These are phyloP conservation scores for Drosophila parvula DNA, from an alignment of 1,140 invertebrate species.

Conservation along the genomic window DNA sequence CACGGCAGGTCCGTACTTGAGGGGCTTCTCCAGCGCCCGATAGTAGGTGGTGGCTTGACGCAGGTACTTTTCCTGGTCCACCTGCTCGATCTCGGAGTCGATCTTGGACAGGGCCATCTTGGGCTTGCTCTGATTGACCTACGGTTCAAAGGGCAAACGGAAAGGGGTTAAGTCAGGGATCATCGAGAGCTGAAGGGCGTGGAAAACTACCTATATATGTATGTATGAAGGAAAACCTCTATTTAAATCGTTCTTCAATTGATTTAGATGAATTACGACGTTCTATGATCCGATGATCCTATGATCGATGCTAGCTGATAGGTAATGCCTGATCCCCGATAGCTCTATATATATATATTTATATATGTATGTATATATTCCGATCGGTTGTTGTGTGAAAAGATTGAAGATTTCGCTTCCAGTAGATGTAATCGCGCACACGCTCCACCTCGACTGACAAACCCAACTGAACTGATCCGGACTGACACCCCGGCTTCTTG, in stretches of 20 bases:
- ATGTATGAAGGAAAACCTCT: constrained; percentile 1
- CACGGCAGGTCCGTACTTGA: constrained; percentile 78
- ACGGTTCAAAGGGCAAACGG: background rate
- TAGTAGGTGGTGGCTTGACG: constrained; percentile 78
- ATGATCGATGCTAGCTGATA: constrained; percentile 35
- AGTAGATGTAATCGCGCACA: constrained; percentile 39
- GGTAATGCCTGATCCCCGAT: constrained; percentile 20
- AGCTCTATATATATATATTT: background rate
- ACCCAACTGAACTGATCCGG: constrained; percentile 24
- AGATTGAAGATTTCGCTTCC: constrained; percentile 13
- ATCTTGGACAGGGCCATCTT: constrained; percentile 80
- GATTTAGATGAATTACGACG: constrained; percentile 74
- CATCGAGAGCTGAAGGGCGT: constrained; percentile 15
- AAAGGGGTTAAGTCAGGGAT: background rate
- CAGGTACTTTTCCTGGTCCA: constrained; percentile 79
- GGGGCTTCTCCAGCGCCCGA: constrained; percentile 77
- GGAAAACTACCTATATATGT: constrained; percentile 59
- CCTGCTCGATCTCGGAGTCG: constrained; percentile 66
- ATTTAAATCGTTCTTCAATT: constrained; percentile 54
- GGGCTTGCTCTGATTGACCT: constrained; percentile 75
- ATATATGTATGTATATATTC: constrained; percentile 27
- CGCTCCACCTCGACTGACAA: constrained; percentile 40
- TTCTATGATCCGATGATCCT: constrained; percentile 39
- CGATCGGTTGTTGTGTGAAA: constrained; percentile 15
- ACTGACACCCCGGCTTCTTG: constrained; percentile 33